Evolutionary conservation across 2,113 vertebrate species (phyloP), one percentile per base, ranked within the genome.

Genomic region (Tylochromis polylepis): DNA sequence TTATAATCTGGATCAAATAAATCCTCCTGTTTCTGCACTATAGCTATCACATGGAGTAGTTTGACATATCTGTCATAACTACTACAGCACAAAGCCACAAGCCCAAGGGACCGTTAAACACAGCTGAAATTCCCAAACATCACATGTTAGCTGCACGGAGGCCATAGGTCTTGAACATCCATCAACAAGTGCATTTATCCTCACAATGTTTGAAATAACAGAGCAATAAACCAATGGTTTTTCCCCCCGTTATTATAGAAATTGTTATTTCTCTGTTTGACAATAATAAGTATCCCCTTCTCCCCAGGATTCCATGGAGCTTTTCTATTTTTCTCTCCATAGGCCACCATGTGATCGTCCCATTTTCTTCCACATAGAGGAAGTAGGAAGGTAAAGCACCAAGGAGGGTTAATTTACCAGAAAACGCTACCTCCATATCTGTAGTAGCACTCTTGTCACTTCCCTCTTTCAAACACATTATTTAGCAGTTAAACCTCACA

Each of bases 311-410:
- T 90, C 82, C 70, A 84, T 67, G 27, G 55, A 84, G 81, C n/a
- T 34, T 10, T 62, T 88, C 49, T 84, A 85, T 93, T 93, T 77
- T 85, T 82, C 89, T 82, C 90, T 91, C 87, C 84, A 87, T 84
- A 90, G 70, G 88, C 31, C 83, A 10, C 12, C 24, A 3, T 6
- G 1, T 11, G 31, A 43, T 80, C 38, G 60, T 89, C 79, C 85
- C 79, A 79, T 91, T 90, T 87, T 79, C 82, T 83, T 78, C 77
- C 83, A 72, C 14, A 78, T 75, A 77, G 81, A 93, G 88, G 90
- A 93, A 93, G 67, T 79, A 58, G 88, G 89, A 86, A 59, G 70
- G 67, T 29, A 72, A 67, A 57, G 60, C 53, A 75, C 72, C 58
- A 24, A 34, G 2, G 51, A 83, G 41, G 80, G 84, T 88, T 78